phyloP scores from a whole-genome alignment of 2,888 invertebrate genomes.

The Leucoptera coffeella region DNA sequence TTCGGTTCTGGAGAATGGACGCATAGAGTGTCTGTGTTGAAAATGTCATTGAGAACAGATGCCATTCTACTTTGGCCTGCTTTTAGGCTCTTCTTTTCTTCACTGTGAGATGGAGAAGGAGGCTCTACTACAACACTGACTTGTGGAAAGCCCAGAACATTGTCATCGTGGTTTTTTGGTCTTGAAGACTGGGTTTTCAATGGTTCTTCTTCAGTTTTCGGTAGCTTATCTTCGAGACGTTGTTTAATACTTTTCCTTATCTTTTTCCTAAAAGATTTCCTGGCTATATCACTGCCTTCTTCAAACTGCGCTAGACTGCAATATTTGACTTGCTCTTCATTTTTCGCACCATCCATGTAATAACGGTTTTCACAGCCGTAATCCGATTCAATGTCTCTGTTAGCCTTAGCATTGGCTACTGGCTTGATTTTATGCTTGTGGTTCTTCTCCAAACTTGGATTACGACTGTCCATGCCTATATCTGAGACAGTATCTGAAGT shows the following conservation, averaged over 20 bases:
- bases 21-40: slow-evolving; percentile 34
- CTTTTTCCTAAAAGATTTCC: slow-evolving; percentile 64
- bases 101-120: slow-evolving; percentile 65
- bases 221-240: slow-evolving; percentile 23
- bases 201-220: slow-evolving; percentile 24
- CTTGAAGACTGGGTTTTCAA: slow-evolving; percentile 10
- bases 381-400: slow-evolving; percentile 44
- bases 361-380: slow-evolving; percentile 69
- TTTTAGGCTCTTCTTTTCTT: slow-evolving; percentile 43
- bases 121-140: slow-evolving; percentile 71
- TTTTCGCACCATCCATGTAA: slow-evolving; percentile 39
- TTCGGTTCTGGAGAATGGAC: slow-evolving; percentile 39
- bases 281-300: slow-evolving; percentile 77
- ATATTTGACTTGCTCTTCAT: slow-evolving; percentile 59
- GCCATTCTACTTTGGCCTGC: slow-evolving; percentile 39
- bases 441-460: slow-evolving; percentile 50
- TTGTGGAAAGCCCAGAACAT: slow-evolving; percentile 44
- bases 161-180: slow-evolving; percentile 1
- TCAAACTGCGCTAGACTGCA: slow-evolving; percentile 78
- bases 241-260: slow-evolving; percentile 33
- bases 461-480: slow-evolving; percentile 43
- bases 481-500: slow-evolving; percentile 51
- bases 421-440: slow-evolving; percentile 53
- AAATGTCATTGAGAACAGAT: slow-evolving; percentile 36
- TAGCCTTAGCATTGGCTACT: slow-evolving; percentile 33